These are phyloP conservation scores for Drosophila anomalata DNA, from an alignment of 2,888 invertebrate genomes.

Conservation along the genomic window DNA sequence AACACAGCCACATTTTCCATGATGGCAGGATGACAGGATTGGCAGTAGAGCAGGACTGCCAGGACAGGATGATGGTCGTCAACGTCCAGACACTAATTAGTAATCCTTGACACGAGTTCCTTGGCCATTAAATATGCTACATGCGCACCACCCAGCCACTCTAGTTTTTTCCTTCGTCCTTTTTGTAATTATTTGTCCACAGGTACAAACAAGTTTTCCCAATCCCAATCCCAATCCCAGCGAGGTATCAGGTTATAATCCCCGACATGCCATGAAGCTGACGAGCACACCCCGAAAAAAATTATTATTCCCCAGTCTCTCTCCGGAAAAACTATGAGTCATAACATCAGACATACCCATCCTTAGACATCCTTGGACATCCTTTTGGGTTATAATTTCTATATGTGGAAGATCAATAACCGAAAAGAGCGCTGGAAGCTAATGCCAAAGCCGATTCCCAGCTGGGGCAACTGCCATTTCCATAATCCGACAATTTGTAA, in stretches of 20 bases:
- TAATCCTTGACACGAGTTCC: constrained; percentile 78
- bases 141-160: constrained; percentile 47
- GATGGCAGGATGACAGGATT: not conserved
- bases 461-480: constrained; percentile 63
- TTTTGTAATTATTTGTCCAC: constrained; percentile 76
- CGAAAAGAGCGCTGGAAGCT: not conserved
- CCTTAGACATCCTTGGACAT: too few relatives aligned
- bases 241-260: constrained; percentile 4
- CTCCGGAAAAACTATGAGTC: not conserved
- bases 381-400: constrained; percentile 16
- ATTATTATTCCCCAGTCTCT: constrained; percentile 38
- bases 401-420: constrained; percentile 35
- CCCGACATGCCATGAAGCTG: constrained; percentile 10
- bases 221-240: not conserved
- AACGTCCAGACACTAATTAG: constrained; percentile 79
- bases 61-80: constrained; percentile 53
- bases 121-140: constrained; percentile 75
- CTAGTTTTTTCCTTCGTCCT: constrained; percentile 2
- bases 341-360: too few relatives aligned
- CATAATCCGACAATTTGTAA: constrained; percentile 79
- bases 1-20: constrained; percentile 27
- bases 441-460: constrained; percentile 35
- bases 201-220: constrained; percentile 47
- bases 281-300: constrained; percentile 13
- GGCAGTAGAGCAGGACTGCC: not conserved